Percentiles rank a stretch among this genome's conserved stretches.
phyloP scores from a whole-genome alignment of 1,140 invertebrate species.

The Anastrepha obliqua region DNA sequence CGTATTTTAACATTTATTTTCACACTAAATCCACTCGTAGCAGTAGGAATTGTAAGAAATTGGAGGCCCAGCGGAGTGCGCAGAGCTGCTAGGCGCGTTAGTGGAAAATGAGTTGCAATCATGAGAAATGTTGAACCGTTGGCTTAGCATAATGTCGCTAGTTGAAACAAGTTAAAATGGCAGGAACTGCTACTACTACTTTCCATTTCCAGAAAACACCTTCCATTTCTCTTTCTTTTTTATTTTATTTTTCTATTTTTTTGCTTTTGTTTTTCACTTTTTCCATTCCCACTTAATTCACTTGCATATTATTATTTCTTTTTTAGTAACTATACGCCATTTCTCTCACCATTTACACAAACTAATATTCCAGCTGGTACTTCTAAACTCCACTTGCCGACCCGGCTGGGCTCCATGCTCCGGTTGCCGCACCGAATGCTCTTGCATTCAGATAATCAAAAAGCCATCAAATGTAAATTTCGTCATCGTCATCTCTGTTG shows the following conservation, averaged over 20 bases:
- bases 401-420: no score
- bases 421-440: background rate
- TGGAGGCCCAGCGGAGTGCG: no score
- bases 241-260: background rate
- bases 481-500: constrained; percentile 32
- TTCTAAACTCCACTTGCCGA: background rate
- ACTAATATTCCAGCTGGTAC: background rate
- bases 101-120: background rate
- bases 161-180: background rate
- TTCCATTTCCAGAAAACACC: background rate
- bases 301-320: background rate
- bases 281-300: background rate
- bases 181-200: background rate
- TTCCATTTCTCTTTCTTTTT: background rate
- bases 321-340: background rate
- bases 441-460: constrained; percentile 40
- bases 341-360: background rate
- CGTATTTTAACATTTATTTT: background rate
- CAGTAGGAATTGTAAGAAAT: background rate
- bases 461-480: constrained; percentile 51
- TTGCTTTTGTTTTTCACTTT: background rate
- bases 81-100: no score
- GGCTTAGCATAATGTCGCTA: constrained; percentile 16
- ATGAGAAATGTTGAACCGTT: background rate
- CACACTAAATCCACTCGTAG: background rate